Evolutionary conservation across 1,140 invertebrate species (phyloP).

Genomic region (Drosophila gunungcola): DNA sequence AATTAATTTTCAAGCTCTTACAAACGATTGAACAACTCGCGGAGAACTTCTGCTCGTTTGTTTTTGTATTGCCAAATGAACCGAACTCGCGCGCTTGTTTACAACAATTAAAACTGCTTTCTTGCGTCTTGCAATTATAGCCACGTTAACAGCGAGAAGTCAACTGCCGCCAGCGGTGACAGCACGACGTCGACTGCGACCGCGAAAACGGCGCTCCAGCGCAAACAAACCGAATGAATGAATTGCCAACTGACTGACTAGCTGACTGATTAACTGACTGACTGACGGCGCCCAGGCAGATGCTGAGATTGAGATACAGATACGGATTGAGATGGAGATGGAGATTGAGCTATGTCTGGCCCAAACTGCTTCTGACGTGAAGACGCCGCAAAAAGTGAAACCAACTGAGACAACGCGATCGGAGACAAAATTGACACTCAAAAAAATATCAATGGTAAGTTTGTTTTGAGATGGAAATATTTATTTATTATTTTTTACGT

Average conservation of each 20-base stretch:
- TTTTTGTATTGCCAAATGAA: slow-evolving; percentile 36
- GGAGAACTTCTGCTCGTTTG: slow-evolving; percentile 15
- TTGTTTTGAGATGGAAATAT: too few species aligned
- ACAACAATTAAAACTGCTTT: slow-evolving; percentile 74
- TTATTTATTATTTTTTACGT: background rate
- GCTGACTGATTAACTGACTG: slow-evolving; percentile 23
- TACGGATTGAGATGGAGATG: background rate
- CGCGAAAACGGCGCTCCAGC: slow-evolving; percentile 8
- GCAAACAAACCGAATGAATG: slow-evolving; percentile 47
- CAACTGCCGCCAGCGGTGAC: slow-evolving; percentile 49
- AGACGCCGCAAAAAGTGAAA: slow-evolving; percentile 66
- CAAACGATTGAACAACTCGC: slow-evolving; percentile 26
- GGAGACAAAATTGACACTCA: background rate
- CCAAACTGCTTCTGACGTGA: slow-evolving; percentile 47
- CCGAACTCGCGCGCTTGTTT: slow-evolving; percentile 73
- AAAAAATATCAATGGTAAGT: background rate
- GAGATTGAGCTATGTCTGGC: slow-evolving; percentile 21
- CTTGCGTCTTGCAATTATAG: slow-evolving; percentile 68
- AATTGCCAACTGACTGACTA: slow-evolving; percentile 19
- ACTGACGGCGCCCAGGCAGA: slow-evolving; percentile 25
- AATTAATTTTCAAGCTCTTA: slow-evolving; percentile 43
- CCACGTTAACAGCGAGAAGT: slow-evolving; percentile 66
- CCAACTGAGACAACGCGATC: slow-evolving; percentile 58
- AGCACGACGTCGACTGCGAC: slow-evolving; percentile 31
- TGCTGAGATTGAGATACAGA: slow-evolving; percentile 18